Evolutionary conservation across 2,888 invertebrate genomes (phyloP).

Genomic region (Patella caerulea): DNA sequence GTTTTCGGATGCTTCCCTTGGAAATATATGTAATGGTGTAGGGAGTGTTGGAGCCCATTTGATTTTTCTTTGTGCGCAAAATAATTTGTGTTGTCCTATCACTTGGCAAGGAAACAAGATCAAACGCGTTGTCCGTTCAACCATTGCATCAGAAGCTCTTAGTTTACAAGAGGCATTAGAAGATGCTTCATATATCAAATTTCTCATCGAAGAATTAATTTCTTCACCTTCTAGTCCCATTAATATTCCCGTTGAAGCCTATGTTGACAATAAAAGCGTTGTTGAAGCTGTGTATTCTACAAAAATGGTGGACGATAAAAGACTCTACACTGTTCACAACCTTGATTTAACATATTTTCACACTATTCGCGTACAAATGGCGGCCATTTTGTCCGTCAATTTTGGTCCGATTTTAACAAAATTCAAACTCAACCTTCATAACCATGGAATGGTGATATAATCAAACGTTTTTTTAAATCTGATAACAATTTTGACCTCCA

Average conservation of each 20-base stretch:
- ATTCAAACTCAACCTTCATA: too few species aligned
- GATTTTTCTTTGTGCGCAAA: neutral
- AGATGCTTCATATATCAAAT: neutral
- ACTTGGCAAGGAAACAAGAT: neutral
- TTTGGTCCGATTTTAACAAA: too few species aligned
- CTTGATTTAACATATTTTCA: too few species aligned
- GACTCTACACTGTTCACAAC: too few species aligned
- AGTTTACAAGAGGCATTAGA: neutral
- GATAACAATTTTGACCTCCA: too few species aligned
- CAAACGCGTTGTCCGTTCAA: neutral
- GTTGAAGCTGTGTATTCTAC: neutral
- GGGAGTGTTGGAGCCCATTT: neutral
- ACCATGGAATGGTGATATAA: too few species aligned
- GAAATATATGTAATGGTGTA: neutral
- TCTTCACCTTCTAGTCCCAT: neutral
- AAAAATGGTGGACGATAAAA: constrained; percentile 1
- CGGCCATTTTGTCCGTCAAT: too few species aligned
- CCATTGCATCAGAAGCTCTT: too few species aligned
- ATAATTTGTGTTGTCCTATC: neutral
- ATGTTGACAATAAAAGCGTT: constrained; percentile 3
- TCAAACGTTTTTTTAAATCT: too few species aligned
- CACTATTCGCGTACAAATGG: too few species aligned
- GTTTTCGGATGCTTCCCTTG: neutral
- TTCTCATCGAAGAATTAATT: neutral
- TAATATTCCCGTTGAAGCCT: neutral